Evolutionary conservation across 2,888 invertebrate species (phyloP).

Genomic region (Phengaris arion): DNA sequence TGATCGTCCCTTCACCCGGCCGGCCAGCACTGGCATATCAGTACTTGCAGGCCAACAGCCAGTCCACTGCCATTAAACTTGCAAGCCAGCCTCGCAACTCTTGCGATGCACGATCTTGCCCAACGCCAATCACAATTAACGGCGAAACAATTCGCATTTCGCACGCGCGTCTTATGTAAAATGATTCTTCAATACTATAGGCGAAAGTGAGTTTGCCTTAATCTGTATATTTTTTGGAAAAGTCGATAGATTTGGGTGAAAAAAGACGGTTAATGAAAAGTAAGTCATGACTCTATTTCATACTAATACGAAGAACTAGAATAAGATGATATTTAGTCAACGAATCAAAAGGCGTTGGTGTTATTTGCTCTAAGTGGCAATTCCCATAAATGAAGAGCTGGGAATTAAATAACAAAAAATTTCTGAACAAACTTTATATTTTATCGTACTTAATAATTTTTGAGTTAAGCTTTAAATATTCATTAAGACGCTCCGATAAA

Average conservation of each 20-base stretch:
- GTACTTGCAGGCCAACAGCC: neutral
- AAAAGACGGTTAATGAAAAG: too few species aligned
- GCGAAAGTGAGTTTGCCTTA: neutral
- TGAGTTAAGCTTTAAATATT: too few species aligned
- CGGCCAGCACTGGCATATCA: neutral
- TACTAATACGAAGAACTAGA: too few species aligned
- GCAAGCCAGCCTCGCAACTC: neutral
- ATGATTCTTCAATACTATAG: neutral
- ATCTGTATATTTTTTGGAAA: neutral
- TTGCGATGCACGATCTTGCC: neutral
- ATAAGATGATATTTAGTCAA: too few species aligned
- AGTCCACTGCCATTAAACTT: too few species aligned
- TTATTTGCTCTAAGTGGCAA: too few species aligned
- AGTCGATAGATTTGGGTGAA: too few species aligned
- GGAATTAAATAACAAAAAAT: neutral
- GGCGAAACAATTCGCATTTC: conserved; percentile 6
- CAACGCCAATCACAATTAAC: conserved; percentile 11
- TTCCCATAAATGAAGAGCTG: too few species aligned
- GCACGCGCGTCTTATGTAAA: neutral
- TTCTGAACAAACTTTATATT: neutral
- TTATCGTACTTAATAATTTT: too few species aligned
- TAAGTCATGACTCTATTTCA: too few species aligned
- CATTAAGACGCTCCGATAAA: neutral
- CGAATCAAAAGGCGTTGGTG: too few species aligned
- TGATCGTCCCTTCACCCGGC: conserved; percentile 53